Conservation (phyloP, 2,888 invertebrate species). For the Sinodicranocentrus sp. region DNA sequence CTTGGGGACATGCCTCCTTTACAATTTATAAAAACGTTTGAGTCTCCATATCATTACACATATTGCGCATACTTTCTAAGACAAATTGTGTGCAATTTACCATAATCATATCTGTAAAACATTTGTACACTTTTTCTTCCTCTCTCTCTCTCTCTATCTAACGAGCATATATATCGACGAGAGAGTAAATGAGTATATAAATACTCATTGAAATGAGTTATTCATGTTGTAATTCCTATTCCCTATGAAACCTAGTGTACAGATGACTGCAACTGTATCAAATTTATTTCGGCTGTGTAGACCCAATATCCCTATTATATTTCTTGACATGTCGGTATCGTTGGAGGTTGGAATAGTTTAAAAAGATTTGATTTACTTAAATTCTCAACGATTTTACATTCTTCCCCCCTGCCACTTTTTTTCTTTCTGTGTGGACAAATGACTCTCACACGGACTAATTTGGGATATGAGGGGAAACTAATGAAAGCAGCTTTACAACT, state of each 20-base stretch:
- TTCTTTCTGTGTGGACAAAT: neutral
- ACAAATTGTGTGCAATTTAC: conserved; percentile 38
- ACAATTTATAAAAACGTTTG: conserved; percentile 45
- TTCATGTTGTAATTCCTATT: conserved; percentile 32
- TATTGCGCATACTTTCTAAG: conserved; percentile 46
- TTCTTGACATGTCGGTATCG: no score
- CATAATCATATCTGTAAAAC: neutral
- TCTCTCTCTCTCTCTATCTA: no score
- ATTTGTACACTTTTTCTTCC: no score
- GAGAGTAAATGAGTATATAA: conserved; percentile 8
- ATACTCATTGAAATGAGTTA: conserved; percentile 37
- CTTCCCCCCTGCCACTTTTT: no score
- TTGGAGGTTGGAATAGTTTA: no score
- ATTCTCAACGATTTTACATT: no score
- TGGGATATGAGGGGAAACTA: neutral
- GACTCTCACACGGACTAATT: conserved; percentile 19
- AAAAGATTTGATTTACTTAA: no score
- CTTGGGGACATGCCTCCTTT: conserved; percentile 57
- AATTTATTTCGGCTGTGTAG: conserved; percentile 31
- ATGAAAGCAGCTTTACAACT: neutral
- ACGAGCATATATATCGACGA: neutral
- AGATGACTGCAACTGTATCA: conserved; percentile 25
- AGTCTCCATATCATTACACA: conserved; percentile 46
- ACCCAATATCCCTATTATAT: no score
- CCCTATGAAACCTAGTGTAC: no score